Conservation (phyloP, 2,113 vertebrate species). For the Camelus dromedarius region DNA sequence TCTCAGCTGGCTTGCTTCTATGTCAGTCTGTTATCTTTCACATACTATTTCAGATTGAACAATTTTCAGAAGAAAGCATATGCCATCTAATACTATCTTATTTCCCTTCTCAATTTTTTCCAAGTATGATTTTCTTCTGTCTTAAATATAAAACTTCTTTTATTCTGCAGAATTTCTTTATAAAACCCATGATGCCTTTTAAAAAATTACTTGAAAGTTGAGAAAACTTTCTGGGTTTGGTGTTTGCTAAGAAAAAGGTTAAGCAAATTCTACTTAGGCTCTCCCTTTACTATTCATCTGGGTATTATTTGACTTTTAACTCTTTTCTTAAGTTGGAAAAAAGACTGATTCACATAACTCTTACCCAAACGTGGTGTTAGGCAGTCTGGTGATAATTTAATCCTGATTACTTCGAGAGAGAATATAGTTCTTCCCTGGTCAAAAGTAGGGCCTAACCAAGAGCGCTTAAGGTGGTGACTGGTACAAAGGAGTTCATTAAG, state of each 20-base stretch:
- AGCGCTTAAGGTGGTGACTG: neutral
- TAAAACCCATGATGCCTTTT: neutral
- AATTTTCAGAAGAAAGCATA: neutral
- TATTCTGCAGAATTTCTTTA: slow-evolving; percentile 8
- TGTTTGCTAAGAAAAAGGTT: slow-evolving; percentile 24
- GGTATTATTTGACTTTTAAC: slow-evolving; percentile 7
- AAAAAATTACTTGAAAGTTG: neutral
- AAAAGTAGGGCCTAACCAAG: neutral
- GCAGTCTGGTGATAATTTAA: neutral
- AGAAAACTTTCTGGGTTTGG: neutral
- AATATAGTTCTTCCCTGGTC: neutral
- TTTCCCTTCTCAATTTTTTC: neutral
- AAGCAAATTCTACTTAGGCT: neutral
- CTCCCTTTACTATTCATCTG: neutral
- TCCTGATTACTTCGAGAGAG: neutral
- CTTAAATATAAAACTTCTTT: neutral
- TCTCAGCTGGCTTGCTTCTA: neutral
- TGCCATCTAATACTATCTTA: neutral
- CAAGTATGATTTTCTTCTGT: neutral
- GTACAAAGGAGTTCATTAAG: neutral
- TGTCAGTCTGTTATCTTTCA: neutral
- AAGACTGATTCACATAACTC: neutral
- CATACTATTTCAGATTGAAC: neutral
- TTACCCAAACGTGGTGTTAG: neutral
- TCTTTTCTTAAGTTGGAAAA: neutral